Percentiles rank a stretch among this genome's conserved stretches.
These are phyloP conservation scores for Lepisosteus osseus DNA, from an alignment of 2,113 vertebrate genomes.

Conservation along the genomic window DNA sequence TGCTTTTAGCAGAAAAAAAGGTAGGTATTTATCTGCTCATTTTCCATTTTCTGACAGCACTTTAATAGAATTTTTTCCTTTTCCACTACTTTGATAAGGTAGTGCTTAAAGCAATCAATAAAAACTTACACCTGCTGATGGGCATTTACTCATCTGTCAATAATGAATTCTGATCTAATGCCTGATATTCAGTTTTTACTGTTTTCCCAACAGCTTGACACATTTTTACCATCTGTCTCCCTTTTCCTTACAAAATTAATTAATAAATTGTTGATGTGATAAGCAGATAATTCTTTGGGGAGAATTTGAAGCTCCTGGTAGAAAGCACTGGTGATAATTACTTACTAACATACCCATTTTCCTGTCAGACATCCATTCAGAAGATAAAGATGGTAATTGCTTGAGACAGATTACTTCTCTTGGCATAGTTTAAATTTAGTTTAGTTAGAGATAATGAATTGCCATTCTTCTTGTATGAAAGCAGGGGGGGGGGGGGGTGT, in stretches of 20 bases:
- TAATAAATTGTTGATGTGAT: slow-evolving; percentile 36
- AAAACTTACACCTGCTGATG: no score
- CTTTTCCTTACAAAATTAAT: slow-evolving; percentile 27
- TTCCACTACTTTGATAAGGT: background rate
- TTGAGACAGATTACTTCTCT: slow-evolving; percentile 5
- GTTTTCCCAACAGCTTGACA: slow-evolving; percentile 35
- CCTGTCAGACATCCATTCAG: slow-evolving; percentile 6
- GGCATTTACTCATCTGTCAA: background rate
- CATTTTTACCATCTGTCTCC: slow-evolving; percentile 48
- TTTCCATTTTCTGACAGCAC: slow-evolving; percentile 16
- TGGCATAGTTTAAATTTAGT: background rate
- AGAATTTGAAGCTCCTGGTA: slow-evolving; percentile 39
- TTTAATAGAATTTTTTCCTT: background rate
- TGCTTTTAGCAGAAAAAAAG: slow-evolving; percentile 90
- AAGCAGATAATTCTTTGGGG: slow-evolving; percentile 22
- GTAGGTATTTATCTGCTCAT: slow-evolving; percentile 50
- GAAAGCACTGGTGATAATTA: slow-evolving; percentile 35
- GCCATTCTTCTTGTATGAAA: no score
- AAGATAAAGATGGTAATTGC: slow-evolving; percentile 23
- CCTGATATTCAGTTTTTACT: background rate
- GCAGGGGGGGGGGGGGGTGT: no score
- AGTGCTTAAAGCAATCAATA: no score
- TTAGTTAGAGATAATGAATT: background rate
- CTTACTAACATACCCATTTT: slow-evolving; percentile 30
- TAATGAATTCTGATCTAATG: background rate